Base-by-base conservation (phyloP, 1,140 invertebrate genomes). In the Drosophila obscura region DNA sequence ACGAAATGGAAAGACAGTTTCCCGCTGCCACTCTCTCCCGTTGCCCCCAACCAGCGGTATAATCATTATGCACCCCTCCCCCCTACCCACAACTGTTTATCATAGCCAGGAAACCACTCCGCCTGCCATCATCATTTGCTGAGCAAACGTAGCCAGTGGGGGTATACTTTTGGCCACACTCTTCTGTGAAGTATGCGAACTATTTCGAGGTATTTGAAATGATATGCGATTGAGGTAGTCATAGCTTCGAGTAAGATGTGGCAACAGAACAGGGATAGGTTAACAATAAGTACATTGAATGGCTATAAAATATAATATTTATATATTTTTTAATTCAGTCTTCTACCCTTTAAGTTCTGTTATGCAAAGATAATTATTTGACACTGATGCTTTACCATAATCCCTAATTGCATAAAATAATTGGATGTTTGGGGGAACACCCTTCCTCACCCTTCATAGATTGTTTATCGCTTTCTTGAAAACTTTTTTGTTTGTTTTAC, bases 31-130 rank as follows among this genome's bases (percentile, higher is more conserved):
- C 22, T 11, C 11, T 11, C 11, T 4, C 9, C n/a, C n/a, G 24
- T 28, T 44, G 1, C 31, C 55, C 28, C 43, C 22, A 24, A 9
- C 15, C 48, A 22, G 7, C 9, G 22, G 13, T 41, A 22, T 81
- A 75, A 87, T 78, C 69, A 87, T 85, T 78, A 75, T 75, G 61
- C 56, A 28, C 7, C 41, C 22, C 43, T 35, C 43, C 28, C 43
- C 13, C 24, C 2, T 4, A n/a, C n/a, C n/a, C n/a, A n/a, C n/a
- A n/a, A n/a, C 35, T 35, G 56, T 9, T 73, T 19, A 45, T 41
- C 52, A 57, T 73, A 50, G 2, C 26, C 35, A 49, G 35, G 24
- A 24, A 61, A 49, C 57, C 44, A 28, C 69, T 73, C 45, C n/a
- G 50, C n/a, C 26, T 62, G 67, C 53, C 57, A 39, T 71, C 50